phyloP scores from a whole-genome alignment of 2,113 vertebrate genomes.

The Limnothrissa miodon region DNA sequence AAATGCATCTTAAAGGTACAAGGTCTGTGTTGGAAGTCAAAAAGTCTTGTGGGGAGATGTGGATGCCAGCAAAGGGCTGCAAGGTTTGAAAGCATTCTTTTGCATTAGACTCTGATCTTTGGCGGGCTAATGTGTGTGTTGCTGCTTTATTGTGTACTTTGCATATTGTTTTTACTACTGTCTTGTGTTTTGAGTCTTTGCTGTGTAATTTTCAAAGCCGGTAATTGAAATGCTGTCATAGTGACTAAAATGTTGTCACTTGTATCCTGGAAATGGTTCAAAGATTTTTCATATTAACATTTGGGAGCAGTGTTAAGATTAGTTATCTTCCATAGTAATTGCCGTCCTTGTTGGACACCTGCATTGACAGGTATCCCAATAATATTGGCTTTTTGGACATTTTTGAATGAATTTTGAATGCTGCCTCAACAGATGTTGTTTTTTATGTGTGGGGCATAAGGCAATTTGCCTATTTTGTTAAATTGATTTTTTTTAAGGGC shows the following conservation, averaged over 20 bases:
- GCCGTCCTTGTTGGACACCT: too few species aligned
- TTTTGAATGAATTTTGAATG: too few species aligned
- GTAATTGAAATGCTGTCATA: too few species aligned
- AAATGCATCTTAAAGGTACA: constrained; percentile 12
- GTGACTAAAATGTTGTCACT: neutral
- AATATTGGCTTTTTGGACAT: too few species aligned
- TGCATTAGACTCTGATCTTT: neutral
- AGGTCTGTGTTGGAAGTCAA: neutral
- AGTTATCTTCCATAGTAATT: too few species aligned
- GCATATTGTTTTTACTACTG: neutral
- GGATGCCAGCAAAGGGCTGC: constrained; percentile 22
- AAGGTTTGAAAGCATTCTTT: constrained; percentile 40
- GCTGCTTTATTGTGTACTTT: neutral
- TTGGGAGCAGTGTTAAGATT: too few species aligned
- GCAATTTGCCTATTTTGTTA: neutral
- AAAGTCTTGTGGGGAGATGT: neutral
- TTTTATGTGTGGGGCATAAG: neutral
- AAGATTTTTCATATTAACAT: neutral
- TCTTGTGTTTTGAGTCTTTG: neutral
- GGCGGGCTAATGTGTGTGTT: neutral
- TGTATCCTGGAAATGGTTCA: too few species aligned
- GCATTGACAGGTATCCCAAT: too few species aligned
- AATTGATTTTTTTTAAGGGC: neutral
- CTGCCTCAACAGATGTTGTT: neutral
- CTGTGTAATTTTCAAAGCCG: neutral